phyloP scores from a whole-genome alignment of 2,888 invertebrate genomes.

The Platyscelio sp. region DNA sequence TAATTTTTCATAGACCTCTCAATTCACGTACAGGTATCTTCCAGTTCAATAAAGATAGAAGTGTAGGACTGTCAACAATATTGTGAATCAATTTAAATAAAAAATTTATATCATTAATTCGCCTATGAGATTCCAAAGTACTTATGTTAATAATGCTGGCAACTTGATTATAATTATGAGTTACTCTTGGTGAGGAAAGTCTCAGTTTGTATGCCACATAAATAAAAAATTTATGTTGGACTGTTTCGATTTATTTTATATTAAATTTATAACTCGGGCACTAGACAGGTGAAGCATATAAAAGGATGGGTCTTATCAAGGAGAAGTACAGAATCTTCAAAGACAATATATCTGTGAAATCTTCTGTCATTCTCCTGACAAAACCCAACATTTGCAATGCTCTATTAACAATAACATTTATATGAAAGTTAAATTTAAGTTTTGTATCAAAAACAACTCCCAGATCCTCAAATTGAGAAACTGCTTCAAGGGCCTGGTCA shows the following conservation, averaged over 20 bases:
- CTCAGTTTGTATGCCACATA: not conserved
- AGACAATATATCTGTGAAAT: not conserved
- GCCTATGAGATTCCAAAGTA: not conserved
- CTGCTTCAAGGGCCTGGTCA: not conserved
- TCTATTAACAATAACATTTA: not conserved
- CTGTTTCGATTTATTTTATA: not conserved
- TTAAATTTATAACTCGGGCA: not conserved
- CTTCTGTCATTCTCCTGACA: not conserved
- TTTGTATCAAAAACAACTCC: not conserved
- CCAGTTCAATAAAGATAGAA: too few relatives aligned
- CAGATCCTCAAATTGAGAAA: not conserved
- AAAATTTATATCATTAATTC: not conserved
- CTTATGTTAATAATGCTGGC: not conserved
- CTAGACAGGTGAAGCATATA: constrained; percentile 2
- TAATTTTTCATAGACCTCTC: not conserved
- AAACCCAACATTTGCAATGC: constrained; percentile 4
- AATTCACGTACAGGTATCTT: not conserved
- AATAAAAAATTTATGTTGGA: constrained; percentile 3
- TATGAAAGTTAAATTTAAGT: constrained; percentile 4
- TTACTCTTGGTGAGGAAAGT: not conserved
- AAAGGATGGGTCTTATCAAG: not conserved
- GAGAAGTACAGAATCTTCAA: not conserved
- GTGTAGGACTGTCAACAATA: too few relatives aligned
- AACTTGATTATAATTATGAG: constrained; percentile 9
- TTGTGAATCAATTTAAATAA: too few relatives aligned